Conservation (phyloP, 2,888 invertebrate species). For the Hirtodrosophila duncani region DNA sequence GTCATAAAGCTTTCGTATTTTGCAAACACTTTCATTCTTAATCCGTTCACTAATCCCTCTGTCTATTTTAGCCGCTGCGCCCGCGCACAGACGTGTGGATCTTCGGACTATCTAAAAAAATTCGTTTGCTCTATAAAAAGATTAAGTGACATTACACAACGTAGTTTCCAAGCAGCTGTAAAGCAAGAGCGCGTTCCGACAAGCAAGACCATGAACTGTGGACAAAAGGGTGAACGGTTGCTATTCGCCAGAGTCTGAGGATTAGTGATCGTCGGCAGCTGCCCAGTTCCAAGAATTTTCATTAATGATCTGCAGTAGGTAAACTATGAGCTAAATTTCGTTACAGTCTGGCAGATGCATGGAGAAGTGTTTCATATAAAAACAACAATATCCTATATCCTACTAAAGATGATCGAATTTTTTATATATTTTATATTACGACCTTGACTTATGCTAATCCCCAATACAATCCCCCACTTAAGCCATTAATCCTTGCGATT, state of each 20-base stretch:
- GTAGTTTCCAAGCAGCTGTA: slow-evolving; percentile 66
- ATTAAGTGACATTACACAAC: slow-evolving; percentile 46
- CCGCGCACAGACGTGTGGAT: too few species aligned
- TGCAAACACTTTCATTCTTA: slow-evolving; percentile 69
- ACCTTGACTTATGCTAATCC: too few species aligned
- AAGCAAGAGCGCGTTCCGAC: neutral
- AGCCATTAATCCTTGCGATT: neutral
- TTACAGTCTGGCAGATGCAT: too few species aligned
- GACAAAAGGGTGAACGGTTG: slow-evolving; percentile 48
- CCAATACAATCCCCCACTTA: neutral
- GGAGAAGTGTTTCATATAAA: too few species aligned
- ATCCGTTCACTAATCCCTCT: slow-evolving; percentile 59
- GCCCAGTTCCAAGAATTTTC: slow-evolving; percentile 35
- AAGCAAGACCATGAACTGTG: slow-evolving; percentile 28
- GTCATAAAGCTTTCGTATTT: slow-evolving; percentile 53
- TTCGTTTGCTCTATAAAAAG: slow-evolving; percentile 49
- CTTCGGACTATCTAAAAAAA: slow-evolving; percentile 33
- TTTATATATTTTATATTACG: too few species aligned
- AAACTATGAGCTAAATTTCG: too few species aligned
- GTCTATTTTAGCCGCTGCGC: neutral
- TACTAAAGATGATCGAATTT: too few species aligned
- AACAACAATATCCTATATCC: too few species aligned
- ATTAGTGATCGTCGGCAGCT: slow-evolving; percentile 40
- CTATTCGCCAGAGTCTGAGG: slow-evolving; percentile 6
- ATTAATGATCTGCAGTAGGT: slow-evolving; percentile 49